These are phyloP conservation scores for Carapus acus DNA, from an alignment of 2,797 vertebrate species.

Conservation along the genomic window DNA sequence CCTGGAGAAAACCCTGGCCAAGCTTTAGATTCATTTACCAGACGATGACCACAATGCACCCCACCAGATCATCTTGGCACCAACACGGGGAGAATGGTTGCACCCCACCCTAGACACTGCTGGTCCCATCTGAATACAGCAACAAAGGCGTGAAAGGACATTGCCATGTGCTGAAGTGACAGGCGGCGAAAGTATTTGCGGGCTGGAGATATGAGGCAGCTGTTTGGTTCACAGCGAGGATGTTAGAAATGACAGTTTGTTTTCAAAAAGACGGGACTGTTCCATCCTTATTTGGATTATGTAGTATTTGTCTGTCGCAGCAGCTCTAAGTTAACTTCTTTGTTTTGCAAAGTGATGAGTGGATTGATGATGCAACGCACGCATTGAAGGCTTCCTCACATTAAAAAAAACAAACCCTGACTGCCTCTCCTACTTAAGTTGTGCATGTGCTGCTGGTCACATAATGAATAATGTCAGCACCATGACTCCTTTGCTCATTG, in stretches of 20 bases:
- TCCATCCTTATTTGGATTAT: conserved; percentile 16
- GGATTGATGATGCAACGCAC: background rate
- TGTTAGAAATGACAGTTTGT: conserved; percentile 11
- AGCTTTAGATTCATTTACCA: conserved; percentile 72
- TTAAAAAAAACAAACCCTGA: too few species aligned
- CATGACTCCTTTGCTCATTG: too few species aligned
- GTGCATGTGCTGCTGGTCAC: conserved; percentile 35
- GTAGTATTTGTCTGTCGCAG: conserved; percentile 11
- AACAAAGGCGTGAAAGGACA: conserved; percentile 9
- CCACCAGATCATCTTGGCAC: conserved; percentile 17
- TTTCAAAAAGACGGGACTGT: conserved; percentile 21
- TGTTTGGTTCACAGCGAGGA: conserved; percentile 24
- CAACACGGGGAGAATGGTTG: too few species aligned
- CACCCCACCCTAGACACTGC: too few species aligned
- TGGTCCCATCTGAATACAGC: too few species aligned
- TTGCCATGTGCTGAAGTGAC: conserved; percentile 1
- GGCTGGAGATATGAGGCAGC: conserved; percentile 10
- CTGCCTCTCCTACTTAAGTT: too few species aligned
- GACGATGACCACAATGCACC: too few species aligned
- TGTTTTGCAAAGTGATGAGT: conserved; percentile 9
- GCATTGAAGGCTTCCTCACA: conserved; percentile 4
- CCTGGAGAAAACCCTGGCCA: conserved; percentile 84
- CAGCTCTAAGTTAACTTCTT: conserved; percentile 10
- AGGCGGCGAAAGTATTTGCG: conserved; percentile 14
- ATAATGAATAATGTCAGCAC: too few species aligned